These are phyloP conservation scores for Drosophila melanogaster DNA, from an alignment of 1,140 invertebrate genomes.

Conservation along the genomic window DNA sequence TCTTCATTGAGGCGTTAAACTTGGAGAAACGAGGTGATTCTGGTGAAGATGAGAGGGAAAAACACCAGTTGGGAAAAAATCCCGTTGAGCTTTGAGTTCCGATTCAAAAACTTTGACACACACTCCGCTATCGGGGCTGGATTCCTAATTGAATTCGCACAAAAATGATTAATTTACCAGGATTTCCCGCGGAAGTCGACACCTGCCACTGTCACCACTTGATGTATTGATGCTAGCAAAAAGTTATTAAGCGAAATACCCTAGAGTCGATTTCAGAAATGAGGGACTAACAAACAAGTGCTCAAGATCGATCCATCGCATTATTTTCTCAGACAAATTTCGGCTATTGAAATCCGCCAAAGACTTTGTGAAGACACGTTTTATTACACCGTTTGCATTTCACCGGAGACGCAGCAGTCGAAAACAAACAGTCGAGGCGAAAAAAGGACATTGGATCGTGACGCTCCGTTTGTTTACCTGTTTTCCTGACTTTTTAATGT, in stretches of 20 bases:
- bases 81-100: neutral
- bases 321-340: slow-evolving; percentile 51
- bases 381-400: slow-evolving; percentile 65
- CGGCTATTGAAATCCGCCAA: slow-evolving; percentile 54
- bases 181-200: slow-evolving; percentile 19
- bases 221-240: slow-evolving; percentile 46
- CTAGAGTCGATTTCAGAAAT: too few species aligned
- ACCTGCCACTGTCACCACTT: slow-evolving; percentile 46
- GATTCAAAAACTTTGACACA: slow-evolving; percentile 35
- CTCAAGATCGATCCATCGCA: slow-evolving; percentile 51
- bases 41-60: slow-evolving; percentile 11
- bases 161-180: slow-evolving; percentile 52
- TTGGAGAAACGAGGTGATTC: slow-evolving; percentile 15
- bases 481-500: slow-evolving; percentile 66
- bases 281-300: slow-evolving; percentile 35
- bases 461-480: slow-evolving; percentile 59
- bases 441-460: slow-evolving; percentile 23
- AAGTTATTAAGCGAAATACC: slow-evolving; percentile 33
- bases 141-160: slow-evolving; percentile 44
- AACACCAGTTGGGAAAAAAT: slow-evolving; percentile 2
- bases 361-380: slow-evolving; percentile 58
- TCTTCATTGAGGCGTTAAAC: slow-evolving; percentile 45
- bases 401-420: slow-evolving; percentile 16
- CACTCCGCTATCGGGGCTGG: neutral
- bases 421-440: slow-evolving; percentile 45